Conservation (phyloP, 2,888 invertebrate genomes). For the Nowickia ferox region DNA sequence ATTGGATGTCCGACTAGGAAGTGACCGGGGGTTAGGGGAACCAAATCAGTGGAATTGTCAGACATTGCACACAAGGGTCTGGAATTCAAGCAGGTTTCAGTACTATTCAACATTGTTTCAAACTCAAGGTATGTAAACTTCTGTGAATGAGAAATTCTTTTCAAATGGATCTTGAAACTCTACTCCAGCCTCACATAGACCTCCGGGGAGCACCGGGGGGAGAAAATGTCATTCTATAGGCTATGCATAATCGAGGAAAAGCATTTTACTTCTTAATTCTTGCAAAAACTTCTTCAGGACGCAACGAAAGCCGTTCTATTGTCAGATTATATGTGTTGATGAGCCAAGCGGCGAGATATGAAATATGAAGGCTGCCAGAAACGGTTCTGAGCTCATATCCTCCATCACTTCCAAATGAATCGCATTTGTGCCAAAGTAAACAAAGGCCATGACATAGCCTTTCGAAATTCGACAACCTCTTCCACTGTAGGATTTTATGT, state of each 20-base stretch:
- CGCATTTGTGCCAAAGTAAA: not conserved
- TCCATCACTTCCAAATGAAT: not conserved
- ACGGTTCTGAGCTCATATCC: not conserved
- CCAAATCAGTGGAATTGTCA: not conserved
- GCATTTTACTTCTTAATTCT: not conserved
- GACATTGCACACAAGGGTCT: constrained; percentile 1
- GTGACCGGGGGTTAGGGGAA: not conserved
- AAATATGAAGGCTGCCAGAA: too few relatives aligned
- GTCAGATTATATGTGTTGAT: too few relatives aligned
- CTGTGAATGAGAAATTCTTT: too few relatives aligned
- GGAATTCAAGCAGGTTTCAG: too few relatives aligned
- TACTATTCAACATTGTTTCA: not conserved
- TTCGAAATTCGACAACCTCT: not conserved
- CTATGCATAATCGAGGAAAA: not conserved
- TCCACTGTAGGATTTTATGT: constrained; percentile 7
- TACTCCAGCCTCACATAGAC: not conserved
- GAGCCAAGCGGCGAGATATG: too few relatives aligned
- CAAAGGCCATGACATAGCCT: not conserved
- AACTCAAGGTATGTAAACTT: not conserved
- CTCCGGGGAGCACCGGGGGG: not conserved
- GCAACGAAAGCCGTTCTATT: too few relatives aligned
- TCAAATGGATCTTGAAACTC: not conserved
- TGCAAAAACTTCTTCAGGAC: too few relatives aligned
- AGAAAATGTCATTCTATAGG: not conserved
- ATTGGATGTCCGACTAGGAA: not conserved